These are phyloP conservation scores for Julus scanicus DNA, from an alignment of 2,888 invertebrate genomes.

Conservation along the genomic window DNA sequence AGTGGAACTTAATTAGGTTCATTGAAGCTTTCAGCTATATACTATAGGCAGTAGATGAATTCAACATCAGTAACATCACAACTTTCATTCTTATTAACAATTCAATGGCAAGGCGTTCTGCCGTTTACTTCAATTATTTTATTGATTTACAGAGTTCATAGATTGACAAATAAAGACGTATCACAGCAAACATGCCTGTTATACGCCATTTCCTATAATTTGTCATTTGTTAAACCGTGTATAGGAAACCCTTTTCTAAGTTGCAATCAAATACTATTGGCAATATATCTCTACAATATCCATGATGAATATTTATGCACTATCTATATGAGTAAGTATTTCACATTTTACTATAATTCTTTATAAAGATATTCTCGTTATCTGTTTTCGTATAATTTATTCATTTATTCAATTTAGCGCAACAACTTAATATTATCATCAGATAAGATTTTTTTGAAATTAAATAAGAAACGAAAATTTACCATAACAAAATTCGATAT, in stretches of 20 bases:
- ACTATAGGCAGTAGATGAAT: neutral
- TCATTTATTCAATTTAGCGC: too few relatives aligned
- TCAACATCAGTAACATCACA: neutral
- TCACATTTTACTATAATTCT: too few relatives aligned
- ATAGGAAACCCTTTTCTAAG: neutral
- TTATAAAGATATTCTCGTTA: too few relatives aligned
- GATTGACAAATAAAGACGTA: neutral
- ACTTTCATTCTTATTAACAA: neutral
- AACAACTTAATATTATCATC: too few relatives aligned
- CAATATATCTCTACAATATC: too few relatives aligned
- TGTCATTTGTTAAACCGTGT: neutral
- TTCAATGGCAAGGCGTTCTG: neutral
- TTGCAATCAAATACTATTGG: too few relatives aligned
- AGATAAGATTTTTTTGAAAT: too few relatives aligned
- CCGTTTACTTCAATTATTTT: conserved; percentile 18
- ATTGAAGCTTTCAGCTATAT: neutral
- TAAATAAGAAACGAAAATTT: too few relatives aligned
- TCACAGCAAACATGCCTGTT: neutral
- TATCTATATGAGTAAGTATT: too few relatives aligned
- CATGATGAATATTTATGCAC: too few relatives aligned
- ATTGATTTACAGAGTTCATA: conserved; percentile 12
- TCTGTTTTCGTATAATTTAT: too few relatives aligned
- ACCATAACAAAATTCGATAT: too few relatives aligned
- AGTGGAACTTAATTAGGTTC: neutral
- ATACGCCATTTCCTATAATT: neutral